Base-by-base conservation (phyloP, 2,797 vertebrate species). In the Diglossa cyanea region DNA sequence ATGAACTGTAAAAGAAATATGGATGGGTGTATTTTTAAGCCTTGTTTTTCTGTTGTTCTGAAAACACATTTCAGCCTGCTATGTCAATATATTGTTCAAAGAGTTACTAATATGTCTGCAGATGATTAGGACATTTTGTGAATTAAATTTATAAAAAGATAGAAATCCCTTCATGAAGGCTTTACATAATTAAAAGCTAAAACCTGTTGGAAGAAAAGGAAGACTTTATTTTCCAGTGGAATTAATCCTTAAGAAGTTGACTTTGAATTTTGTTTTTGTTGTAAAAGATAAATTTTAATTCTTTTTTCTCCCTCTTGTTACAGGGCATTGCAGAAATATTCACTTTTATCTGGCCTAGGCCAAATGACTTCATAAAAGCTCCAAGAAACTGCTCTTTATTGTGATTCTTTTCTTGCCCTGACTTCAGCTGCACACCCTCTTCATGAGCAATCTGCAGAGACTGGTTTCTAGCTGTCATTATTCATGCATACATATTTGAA, bases 121-220 rank as follows among this genome's bases (percentile, higher is more conserved):
- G 57, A 83, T 79, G 93, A 96, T 90, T 78, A 86, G 53, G 58
- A 61, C 30, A 72, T 91, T 90, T 96, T 89, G 51, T 75, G 75
- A 93, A 91, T 91, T 83, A 68, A 94, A 92, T 80, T 90, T 78
- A 47, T 61, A 72, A 70, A 65, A 79, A 80, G n/a, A 70, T 78
- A 93, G 61, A 82, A 96, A 55, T 79, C 42, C 85, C 88, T 96
- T 94, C 8, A 23, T 62, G 63, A 81, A 77, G 73, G 66, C 80
- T 97, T 97, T 94, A 82, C 92, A 88, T 95, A 91, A 96, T 95
- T 95, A 85, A 95, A 91, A 76, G 44, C 90, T 93, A 92, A 88
- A 96, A 87, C 73, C 74, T 92, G 30, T 67, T 8, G 6, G 50
- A 88, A 70, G 68, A 53, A 78, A 88, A 73, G 25, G 42, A 33